Evolutionary conservation across 2,113 vertebrate species (phyloP).

Genomic region (Forbesichthys papilliferus): DNA sequence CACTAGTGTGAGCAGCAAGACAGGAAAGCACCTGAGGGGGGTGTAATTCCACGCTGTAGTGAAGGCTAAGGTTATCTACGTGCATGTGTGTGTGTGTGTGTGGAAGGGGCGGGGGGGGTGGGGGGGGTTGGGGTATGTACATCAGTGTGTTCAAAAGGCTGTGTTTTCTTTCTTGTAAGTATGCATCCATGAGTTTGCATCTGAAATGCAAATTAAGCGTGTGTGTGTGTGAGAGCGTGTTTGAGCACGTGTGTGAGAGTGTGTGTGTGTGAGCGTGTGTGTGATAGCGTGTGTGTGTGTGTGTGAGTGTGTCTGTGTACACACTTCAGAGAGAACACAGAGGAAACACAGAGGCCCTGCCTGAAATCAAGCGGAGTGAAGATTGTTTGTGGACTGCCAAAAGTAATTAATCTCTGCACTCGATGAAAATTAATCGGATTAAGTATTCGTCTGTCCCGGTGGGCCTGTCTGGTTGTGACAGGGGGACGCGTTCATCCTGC

Average conservation of each 20-base stretch:
- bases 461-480: conserved; percentile 43
- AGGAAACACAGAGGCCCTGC: conserved; percentile 49
- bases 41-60: conserved; percentile 8
- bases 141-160: conserved; percentile 5
- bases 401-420: conserved; percentile 74
- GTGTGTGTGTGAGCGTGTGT: conserved; percentile 9
- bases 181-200: too few relatives aligned
- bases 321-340: conserved; percentile 32
- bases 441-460: conserved; percentile 57
- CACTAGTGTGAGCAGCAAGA: conserved; percentile 17
- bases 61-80: conserved; percentile 14
- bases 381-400: conserved; percentile 76
- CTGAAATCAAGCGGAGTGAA: conserved; percentile 63
- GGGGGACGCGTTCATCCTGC: conserved; percentile 27
- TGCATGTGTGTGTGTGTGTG: conserved; percentile 19
- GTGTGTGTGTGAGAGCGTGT: conserved; percentile 20
- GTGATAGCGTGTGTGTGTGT: neutral
- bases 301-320: conserved; percentile 21
- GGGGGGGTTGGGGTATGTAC: neutral
- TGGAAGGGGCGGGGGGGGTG: conserved; percentile 15
- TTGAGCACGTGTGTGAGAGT: neutral
- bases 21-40: neutral
- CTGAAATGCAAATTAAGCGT: neutral
- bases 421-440: conserved; percentile 72
- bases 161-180: too few relatives aligned